Evolutionary conservation across 2,113 vertebrate species (phyloP).

Genomic region (Sitta europaea): DNA sequence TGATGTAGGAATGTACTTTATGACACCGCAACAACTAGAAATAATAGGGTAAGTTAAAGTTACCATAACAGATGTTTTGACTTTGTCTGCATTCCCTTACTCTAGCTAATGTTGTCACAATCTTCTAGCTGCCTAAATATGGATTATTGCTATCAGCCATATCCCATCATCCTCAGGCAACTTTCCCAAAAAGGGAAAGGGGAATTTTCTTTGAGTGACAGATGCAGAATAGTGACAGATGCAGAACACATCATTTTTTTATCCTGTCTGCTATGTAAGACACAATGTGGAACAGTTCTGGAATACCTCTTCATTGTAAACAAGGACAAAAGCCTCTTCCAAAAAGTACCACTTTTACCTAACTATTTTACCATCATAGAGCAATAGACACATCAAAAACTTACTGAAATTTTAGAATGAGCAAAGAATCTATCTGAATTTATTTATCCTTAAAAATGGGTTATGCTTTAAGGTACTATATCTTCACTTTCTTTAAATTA

Average conservation of each 20-base stretch:
- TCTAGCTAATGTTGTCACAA: slow-evolving; percentile 18
- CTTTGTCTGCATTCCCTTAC: slow-evolving; percentile 19
- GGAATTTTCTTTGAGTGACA: slow-evolving; percentile 32
- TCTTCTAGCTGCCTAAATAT: slow-evolving; percentile 31
- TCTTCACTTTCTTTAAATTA: not conserved
- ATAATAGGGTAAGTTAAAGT: not conserved
- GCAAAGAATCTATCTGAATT: not conserved
- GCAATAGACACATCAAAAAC: not conserved
- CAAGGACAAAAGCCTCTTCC: not conserved
- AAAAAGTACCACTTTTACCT: not conserved
- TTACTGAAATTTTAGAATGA: not conserved
- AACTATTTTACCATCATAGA: not conserved
- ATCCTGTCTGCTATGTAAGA: not conserved
- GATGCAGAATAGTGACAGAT: not conserved
- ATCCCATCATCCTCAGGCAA: not conserved
- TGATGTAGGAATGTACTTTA: not conserved
- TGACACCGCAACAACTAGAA: not conserved
- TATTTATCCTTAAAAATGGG: not conserved
- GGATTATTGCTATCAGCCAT: slow-evolving; percentile 21
- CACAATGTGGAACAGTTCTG: not conserved
- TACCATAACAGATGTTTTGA: slow-evolving; percentile 12
- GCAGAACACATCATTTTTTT: not conserved
- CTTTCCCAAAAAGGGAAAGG: not conserved
- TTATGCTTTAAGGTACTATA: not conserved
- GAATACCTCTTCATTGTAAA: not conserved